Percentiles rank a stretch among this genome's conserved stretches.
Evolutionary conservation across 2,113 vertebrate genomes (phyloP).

Genomic region (Nematolebias whitei): DNA sequence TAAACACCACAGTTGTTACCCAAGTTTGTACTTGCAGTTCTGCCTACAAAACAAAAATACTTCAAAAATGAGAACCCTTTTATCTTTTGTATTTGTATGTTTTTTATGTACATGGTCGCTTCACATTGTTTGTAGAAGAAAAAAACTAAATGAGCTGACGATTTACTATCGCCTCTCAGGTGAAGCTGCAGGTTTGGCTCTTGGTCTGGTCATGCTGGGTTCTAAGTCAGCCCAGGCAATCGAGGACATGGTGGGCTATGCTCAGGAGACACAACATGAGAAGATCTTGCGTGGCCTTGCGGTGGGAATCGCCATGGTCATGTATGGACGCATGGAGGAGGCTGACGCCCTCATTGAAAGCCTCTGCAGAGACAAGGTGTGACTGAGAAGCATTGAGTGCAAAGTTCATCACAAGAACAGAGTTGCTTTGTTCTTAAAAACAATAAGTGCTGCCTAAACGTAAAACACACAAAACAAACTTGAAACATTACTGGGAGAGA

Average conservation of each 20-base stretch:
- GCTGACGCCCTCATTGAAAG: constrained; percentile 97
- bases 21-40: neutral
- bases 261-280: constrained; percentile 97
- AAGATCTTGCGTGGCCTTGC: constrained; percentile 97
- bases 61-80: neutral
- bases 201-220: constrained; percentile 97
- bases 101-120: neutral
- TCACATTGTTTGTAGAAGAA: neutral
- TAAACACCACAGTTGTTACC: neutral
- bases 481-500: neutral
- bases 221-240: constrained; percentile 99
- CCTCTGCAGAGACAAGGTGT: constrained; percentile 96
- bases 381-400: neutral
- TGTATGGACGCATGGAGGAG: constrained; percentile 99
- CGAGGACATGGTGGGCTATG: constrained; percentile 98
- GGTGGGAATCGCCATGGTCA: constrained; percentile 95
- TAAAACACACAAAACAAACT: neutral
- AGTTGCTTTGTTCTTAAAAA: neutral
- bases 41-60: neutral
- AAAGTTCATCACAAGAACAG: neutral
- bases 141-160: constrained; percentile 2
- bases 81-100: neutral
- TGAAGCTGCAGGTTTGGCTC: constrained; percentile 93
- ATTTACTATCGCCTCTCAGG: constrained; percentile 73
- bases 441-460: neutral